Base-by-base conservation (phyloP, 2,888 invertebrate genomes). In the Molorchus minor region DNA sequence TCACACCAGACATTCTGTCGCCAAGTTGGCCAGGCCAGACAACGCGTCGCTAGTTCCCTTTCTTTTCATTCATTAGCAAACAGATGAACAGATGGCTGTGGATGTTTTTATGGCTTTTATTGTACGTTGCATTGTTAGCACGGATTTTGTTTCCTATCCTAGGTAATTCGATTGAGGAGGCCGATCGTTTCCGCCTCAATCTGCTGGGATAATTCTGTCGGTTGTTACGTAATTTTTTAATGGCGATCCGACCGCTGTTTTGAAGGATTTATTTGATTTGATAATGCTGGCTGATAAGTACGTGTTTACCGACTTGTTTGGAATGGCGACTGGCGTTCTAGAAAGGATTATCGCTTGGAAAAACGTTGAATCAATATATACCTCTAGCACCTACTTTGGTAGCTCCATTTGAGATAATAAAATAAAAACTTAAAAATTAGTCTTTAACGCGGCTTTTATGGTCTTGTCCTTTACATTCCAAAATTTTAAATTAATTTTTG, bases 1-100 rank as follows among this genome's bases (percentile, higher is more conserved):
- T 89, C 88, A 88, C 86, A 88, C 91, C 91, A 93, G 93, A 93
- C 93, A 92, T 90, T 91, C 91, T 92, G 93, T 93, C 93, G 93
- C 93, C 93, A 87, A 88, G 86, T 88, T 86, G 84, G 88, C 85
- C 86, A 86, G 85, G 86, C 89, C 88, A 88, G 90, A 90, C 89
- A 88, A 84, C 85, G 86, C 88, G 89, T 88, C 89, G 88, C 86
- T 86, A 67, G 70, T 70, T 71, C 68, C 69, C 69, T 73, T 72
- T 71, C 71, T 73, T 74, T 75, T 74, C 75, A 75, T 75, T 75
- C 72, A 70, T 70, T 61, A 61, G 61, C 56, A 57, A 58, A 57
- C 58, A 57, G 61, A 63, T 61, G 59, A 58, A 57, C 58, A 57
- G 61, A 63, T 61, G 59, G 61, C 33, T 41, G 55, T 53, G 45